Evolutionary conservation across 2,888 invertebrate genomes (phyloP), one percentile per base, ranked within the genome.

Genomic region (Galeruca laticollis): DNA sequence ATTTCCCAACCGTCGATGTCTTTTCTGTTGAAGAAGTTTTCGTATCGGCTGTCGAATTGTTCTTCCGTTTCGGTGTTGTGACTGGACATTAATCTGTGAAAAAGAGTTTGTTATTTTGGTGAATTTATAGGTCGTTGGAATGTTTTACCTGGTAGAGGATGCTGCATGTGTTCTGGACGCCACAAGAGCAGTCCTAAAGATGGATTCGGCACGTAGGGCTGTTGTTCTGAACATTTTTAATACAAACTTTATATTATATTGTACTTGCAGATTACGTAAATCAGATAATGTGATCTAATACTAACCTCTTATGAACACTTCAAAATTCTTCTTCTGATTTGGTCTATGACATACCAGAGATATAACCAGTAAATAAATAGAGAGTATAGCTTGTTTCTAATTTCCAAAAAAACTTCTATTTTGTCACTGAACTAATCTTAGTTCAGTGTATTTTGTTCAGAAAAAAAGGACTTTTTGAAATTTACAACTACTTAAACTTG

Each of bases 1-100:
- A 96, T 88, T 87, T 97, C 96, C 98, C 98, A 98, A 63, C 94
- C 93, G 86, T 97, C 97, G 83, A 98, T 95, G 81, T 96, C 94
- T 72, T 89, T 87, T 71, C 94, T 91, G 84, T 91, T 94, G 88
- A 98, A 96, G 86, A 90, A 97, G 52, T 90, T 88, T 83, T 92
- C 93, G 84, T 93, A 96, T 83, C 93, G 74, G 52, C 88, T 86
- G 86, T 97, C 96, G 86, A 96, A 96, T 82, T 94, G 93, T 81
- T 94, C 95, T 75, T 95, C 95, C 47, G 93, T 90, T 86, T 96
- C 95, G 26, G 88, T 88, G 51, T 87, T 83, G 63, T 82, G 82
- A 52, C 82, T 80, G 56, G 85, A 85, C 83, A 86, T 84, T 60
- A 81, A 80, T 51, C 75, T 75, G 51, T 11, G 52, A 20, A 15